Percentiles rank a stretch among this genome's conserved stretches.
These are phyloP conservation scores for Drosophila rellima DNA, from an alignment of 2,888 invertebrate genomes.

Conservation along the genomic window DNA sequence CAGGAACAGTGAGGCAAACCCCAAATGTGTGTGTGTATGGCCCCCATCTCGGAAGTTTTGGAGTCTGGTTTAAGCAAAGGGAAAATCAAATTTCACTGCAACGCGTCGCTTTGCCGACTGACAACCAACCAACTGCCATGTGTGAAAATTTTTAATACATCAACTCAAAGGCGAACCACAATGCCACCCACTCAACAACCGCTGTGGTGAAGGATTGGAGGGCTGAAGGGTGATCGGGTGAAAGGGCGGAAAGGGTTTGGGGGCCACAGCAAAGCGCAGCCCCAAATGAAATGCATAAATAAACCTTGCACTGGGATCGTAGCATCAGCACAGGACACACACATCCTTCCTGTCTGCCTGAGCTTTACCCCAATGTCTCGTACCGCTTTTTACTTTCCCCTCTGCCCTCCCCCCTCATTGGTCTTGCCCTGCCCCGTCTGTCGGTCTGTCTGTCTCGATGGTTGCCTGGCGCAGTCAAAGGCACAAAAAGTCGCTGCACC, in stretches of 20 bases:
- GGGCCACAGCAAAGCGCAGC: conserved; percentile 53
- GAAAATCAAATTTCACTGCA: conserved; percentile 71
- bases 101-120: conserved; percentile 41
- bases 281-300: conserved; percentile 80
- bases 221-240: background rate
- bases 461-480: conserved; percentile 59
- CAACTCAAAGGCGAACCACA: conserved; percentile 74
- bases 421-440: background rate
- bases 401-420: background rate
- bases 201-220: background rate
- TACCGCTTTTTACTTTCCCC: background rate
- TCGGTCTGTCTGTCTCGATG: conserved; percentile 29
- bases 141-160: conserved; percentile 80
- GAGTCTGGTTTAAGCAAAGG: conserved; percentile 41
- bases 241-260: no score
- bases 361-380: background rate
- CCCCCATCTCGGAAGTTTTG: conserved; percentile 25
- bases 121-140: conserved; percentile 74
- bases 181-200: conserved; percentile 13
- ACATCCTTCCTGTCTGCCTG: conserved; percentile 35
- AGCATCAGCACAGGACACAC: conserved; percentile 37
- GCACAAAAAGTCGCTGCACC: conserved; percentile 61
- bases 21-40: conserved; percentile 5
- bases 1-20: background rate
- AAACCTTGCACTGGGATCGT: conserved; percentile 59